Evolutionary conservation across 2,888 invertebrate genomes (phyloP).

Genomic region (Spatulosminthurus flaviceps): DNA sequence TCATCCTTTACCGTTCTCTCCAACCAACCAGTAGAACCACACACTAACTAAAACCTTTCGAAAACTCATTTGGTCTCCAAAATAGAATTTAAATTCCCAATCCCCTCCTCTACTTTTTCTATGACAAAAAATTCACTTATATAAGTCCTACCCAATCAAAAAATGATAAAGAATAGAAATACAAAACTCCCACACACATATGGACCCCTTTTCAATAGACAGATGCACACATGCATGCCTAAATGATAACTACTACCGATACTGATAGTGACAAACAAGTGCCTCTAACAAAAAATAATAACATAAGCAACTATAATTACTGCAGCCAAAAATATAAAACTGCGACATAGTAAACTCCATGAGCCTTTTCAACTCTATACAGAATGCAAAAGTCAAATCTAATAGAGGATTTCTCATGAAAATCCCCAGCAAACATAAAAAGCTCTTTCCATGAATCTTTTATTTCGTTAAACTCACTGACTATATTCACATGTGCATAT

Average conservation of each 20-base stretch:
- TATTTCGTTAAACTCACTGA: no score
- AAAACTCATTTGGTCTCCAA: slow-evolving; percentile 3
- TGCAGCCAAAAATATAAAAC: not conserved
- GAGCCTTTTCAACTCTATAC: not conserved
- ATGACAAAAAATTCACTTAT: not conserved
- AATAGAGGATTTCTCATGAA: slow-evolving; percentile 10
- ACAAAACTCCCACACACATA: no score
- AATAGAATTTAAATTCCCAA: slow-evolving; percentile 2
- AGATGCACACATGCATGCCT: no score
- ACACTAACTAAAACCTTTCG: not conserved
- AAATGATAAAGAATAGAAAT: no score
- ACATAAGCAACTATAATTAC: no score
- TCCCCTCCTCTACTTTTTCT: not conserved
- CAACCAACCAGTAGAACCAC: no score
- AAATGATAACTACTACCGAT: no score
- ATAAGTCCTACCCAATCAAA: not conserved
- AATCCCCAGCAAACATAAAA: not conserved
- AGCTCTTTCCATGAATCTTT: slow-evolving; percentile 7
- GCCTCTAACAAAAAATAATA: no score
- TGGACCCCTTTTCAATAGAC: no score
- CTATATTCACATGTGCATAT: no score
- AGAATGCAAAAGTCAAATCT: not conserved
- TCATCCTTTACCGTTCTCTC: not conserved
- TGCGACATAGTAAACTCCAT: no score
- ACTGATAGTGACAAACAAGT: no score